phyloP scores from a whole-genome alignment of 2,797 vertebrate genomes.

The Hemitrygon akajei region DNA sequence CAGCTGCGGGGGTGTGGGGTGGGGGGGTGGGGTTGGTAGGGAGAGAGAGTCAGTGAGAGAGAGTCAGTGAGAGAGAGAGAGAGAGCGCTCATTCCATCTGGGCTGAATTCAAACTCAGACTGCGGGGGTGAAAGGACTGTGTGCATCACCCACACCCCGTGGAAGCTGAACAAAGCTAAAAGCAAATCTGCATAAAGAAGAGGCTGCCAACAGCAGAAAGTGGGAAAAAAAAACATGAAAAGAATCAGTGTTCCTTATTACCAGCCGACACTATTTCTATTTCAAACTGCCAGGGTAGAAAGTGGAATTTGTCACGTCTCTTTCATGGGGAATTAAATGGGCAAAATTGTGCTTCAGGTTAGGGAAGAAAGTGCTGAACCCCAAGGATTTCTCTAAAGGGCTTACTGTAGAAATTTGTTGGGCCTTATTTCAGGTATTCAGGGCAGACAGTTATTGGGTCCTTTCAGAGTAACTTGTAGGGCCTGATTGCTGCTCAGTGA shows the following conservation, averaged over 20 bases:
- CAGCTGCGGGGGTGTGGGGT: neutral
- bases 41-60: too few relatives aligned
- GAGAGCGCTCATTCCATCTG: neutral
- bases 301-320: neutral
- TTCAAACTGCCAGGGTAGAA: neutral
- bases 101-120: slow-evolving; percentile 21
- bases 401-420: neutral
- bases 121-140: neutral
- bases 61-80: neutral
- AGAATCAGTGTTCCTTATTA: neutral
- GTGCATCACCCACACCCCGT: neutral
- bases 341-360: neutral
- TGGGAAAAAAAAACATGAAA: neutral
- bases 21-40: too few relatives aligned
- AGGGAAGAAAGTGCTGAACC: neutral
- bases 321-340: neutral
- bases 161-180: slow-evolving; percentile 16
- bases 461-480: neutral
- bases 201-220: neutral
- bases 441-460: neutral
- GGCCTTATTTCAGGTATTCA: neutral
- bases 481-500: neutral
- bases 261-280: neutral
- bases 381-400: neutral
- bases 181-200: slow-evolving; percentile 19